A percentile compares a stretch with the other conserved stretches of the same genome.
Evolutionary conservation across 2,888 invertebrate genomes (phyloP).

Genomic region (Hipparchia semele): DNA sequence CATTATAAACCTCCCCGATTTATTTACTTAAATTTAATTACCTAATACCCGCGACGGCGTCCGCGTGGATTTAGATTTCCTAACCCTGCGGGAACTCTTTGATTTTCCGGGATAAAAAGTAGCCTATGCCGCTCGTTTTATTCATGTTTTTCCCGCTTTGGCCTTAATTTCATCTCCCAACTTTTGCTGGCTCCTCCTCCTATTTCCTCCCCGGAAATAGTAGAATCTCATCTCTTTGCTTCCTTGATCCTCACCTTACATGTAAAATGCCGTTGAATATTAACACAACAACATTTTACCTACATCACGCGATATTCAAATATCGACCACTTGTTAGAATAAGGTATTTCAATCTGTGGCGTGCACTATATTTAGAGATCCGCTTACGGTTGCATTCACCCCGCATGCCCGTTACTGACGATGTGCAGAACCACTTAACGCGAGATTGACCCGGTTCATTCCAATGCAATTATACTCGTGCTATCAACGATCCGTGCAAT

Average conservation of each 20-base stretch:
- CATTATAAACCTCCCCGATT: not conserved
- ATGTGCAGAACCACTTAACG: constrained; percentile 47
- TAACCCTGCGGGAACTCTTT: too few relatives aligned
- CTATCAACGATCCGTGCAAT: not conserved
- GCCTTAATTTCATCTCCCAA: too few relatives aligned
- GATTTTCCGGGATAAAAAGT: too few relatives aligned
- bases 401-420: constrained; percentile 46
- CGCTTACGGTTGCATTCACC: constrained; percentile 69
- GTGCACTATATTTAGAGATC: constrained; percentile 69
- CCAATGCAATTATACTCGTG: not conserved
- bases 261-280: too few relatives aligned
- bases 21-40: not conserved
- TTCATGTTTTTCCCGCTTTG: too few relatives aligned
- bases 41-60: too few relatives aligned
- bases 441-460: constrained; percentile 8
- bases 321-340: constrained; percentile 11
- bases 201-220: too few relatives aligned
- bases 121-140: not conserved
- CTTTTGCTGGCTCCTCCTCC: too few relatives aligned
- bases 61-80: too few relatives aligned
- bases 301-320: constrained; percentile 17
- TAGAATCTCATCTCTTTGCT: too few relatives aligned
- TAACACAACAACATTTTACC: not conserved
- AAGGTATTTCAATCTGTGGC: constrained; percentile 41
- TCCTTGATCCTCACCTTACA: too few relatives aligned